phyloP scores from a whole-genome alignment of 2,113 vertebrate genomes.

The Nycticorax nycticorax region DNA sequence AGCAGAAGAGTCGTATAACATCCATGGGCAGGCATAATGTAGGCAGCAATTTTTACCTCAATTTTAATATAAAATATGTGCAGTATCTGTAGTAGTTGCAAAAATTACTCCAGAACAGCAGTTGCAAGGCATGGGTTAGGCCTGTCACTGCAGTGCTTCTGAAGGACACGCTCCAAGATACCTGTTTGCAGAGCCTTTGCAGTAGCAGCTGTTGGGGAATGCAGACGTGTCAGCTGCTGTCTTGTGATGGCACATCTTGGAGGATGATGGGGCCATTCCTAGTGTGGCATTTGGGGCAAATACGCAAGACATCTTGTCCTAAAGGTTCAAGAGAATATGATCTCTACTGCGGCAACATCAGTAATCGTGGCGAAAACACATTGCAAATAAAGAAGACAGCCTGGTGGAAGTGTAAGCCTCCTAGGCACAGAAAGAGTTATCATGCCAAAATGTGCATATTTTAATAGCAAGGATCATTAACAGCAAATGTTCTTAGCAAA shows the following conservation, averaged over 20 bases:
- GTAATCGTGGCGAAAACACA: neutral
- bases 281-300: neutral
- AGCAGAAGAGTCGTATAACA: neutral
- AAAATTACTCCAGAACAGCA: neutral
- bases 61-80: neutral
- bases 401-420: neutral
- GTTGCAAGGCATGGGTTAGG: neutral
- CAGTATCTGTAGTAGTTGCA: neutral
- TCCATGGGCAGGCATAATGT: neutral
- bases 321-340: neutral
- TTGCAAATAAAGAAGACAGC: neutral
- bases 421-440: neutral
- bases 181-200: neutral
- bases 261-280: neutral
- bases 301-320: neutral
- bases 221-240: neutral
- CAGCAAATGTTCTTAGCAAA: slow-evolving; percentile 61
- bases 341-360: neutral
- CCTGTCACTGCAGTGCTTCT: neutral
- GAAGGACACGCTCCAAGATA: neutral
- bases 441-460: slow-evolving; percentile 48
- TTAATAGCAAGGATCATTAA: slow-evolving; percentile 58
- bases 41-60: neutral
- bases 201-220: neutral
- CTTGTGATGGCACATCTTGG: neutral